Evolutionary conservation across 2,113 vertebrate species (phyloP).

Genomic region (Neolamprologus caudopunctatus): DNA sequence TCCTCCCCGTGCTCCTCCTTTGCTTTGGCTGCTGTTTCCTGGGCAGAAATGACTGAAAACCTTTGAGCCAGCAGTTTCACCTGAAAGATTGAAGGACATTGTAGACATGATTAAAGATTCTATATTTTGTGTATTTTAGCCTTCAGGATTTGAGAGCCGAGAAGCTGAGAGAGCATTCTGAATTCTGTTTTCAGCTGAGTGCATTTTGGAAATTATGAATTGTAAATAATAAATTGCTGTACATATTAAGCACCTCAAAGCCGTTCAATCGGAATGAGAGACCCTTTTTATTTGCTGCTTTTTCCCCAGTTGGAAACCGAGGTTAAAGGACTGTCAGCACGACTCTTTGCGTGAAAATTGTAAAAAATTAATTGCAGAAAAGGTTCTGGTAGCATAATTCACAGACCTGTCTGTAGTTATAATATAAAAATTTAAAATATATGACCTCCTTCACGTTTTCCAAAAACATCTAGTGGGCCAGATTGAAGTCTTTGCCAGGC

Average conservation of each 20-base stretch:
- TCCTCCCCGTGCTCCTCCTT: neutral
- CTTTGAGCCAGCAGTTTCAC: neutral
- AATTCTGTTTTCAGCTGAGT: neutral
- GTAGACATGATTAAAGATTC: neutral
- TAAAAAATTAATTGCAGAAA: neutral
- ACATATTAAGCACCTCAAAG: neutral
- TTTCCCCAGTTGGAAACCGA: neutral
- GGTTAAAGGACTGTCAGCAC: neutral
- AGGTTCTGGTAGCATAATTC: neutral
- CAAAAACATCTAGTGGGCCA: neutral
- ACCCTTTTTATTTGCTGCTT: accelerated
- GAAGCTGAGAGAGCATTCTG: neutral
- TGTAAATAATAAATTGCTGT: neutral
- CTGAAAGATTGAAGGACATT: neutral
- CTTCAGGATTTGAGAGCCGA: neutral
- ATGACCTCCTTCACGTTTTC: neutral
- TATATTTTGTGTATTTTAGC: neutral
- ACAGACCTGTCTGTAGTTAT: neutral
- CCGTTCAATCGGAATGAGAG: accelerated
- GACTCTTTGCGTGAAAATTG: accelerated
- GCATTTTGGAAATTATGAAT: neutral
- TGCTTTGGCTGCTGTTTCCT: neutral
- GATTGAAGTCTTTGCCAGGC: neutral
- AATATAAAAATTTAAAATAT: accelerated
- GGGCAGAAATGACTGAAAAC: neutral